These are phyloP conservation scores for Cryptocephalus moraei DNA, from an alignment of 2,888 invertebrate genomes.

Conservation along the genomic window DNA sequence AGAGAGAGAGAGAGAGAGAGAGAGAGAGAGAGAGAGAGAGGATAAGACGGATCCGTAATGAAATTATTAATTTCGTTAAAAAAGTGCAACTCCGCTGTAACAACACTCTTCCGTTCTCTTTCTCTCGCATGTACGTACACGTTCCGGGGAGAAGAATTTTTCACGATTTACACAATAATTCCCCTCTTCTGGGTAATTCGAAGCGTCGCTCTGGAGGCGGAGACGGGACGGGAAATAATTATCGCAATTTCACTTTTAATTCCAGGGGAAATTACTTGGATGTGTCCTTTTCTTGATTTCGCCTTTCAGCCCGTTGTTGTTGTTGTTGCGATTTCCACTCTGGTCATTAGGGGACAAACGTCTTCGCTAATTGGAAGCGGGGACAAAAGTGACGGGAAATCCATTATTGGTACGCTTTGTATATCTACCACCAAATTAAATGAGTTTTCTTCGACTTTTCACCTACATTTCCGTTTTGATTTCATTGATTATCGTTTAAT, in stretches of 20 bases:
- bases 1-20: too few species aligned
- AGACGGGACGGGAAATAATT: slow-evolving; percentile 5
- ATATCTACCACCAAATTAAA: too few species aligned
- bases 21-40: too few species aligned
- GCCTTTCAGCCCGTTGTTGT: background rate
- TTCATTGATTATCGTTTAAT: too few species aligned
- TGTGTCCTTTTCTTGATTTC: slow-evolving; percentile 2
- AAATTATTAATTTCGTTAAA: slow-evolving; percentile 28
- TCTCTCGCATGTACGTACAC: too few species aligned
- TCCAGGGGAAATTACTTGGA: slow-evolving; percentile 4
- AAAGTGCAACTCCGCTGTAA: slow-evolving; percentile 21
- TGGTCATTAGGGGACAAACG: too few species aligned
- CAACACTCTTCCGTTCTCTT: slow-evolving; percentile 6
- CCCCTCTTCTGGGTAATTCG: background rate
- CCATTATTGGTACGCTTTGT: too few species aligned
- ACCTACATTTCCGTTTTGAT: too few species aligned
- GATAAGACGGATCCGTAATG: slow-evolving; percentile 11
- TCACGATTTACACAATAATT: slow-evolving; percentile 8
- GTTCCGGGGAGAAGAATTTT: slow-evolving; percentile 14
- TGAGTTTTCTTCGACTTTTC: too few species aligned
- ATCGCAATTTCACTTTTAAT: slow-evolving; percentile 5
- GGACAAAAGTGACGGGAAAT: too few species aligned
- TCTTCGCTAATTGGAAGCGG: too few species aligned
- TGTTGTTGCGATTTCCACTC: too few species aligned
- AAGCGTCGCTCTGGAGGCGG: background rate